Evolutionary conservation across 2,113 vertebrate species (phyloP).

Genomic region (Alligator sinensis): DNA sequence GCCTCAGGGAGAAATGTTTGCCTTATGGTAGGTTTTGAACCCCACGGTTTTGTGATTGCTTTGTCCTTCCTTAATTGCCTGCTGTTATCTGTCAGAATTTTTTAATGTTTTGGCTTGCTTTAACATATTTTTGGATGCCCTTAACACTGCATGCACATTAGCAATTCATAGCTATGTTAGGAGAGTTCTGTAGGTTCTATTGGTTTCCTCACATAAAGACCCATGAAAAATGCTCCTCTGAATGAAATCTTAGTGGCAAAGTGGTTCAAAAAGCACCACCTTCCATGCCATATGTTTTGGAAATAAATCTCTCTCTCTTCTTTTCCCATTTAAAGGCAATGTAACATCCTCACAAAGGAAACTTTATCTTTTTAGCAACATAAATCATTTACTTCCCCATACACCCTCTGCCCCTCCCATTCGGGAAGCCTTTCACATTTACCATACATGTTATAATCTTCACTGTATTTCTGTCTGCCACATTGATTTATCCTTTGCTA

Average conservation of each 20-base stretch:
- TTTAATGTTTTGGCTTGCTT: not conserved
- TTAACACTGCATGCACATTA: conserved; percentile 29
- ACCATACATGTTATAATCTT: conserved; percentile 62
- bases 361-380: conserved; percentile 49
- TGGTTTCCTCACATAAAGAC: not conserved
- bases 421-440: conserved; percentile 39
- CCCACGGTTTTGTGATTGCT: not conserved
- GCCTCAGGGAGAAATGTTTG: conserved; percentile 7
- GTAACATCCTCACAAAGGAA: conserved; percentile 46
- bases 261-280: conserved; percentile 15
- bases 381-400: conserved; percentile 7
- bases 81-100: not conserved
- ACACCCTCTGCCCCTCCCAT: not conserved
- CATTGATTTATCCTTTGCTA: conserved; percentile 68
- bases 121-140: conserved; percentile 9
- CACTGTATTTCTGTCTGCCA: conserved; percentile 61
- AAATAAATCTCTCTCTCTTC: conserved; percentile 12
- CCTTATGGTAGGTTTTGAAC: not conserved
- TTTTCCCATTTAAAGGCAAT: conserved; percentile 17
- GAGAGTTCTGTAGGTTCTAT: conserved; percentile 21
- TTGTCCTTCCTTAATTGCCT: conserved; percentile 33
- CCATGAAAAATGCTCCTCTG: not conserved
- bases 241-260: conserved; percentile 34
- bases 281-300: not conserved
- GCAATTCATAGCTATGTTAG: conserved; percentile 25